Percentiles rank a stretch among this genome's conserved stretches.
phyloP scores from a whole-genome alignment of 2,888 invertebrate genomes.

The Phasia obesa region DNA sequence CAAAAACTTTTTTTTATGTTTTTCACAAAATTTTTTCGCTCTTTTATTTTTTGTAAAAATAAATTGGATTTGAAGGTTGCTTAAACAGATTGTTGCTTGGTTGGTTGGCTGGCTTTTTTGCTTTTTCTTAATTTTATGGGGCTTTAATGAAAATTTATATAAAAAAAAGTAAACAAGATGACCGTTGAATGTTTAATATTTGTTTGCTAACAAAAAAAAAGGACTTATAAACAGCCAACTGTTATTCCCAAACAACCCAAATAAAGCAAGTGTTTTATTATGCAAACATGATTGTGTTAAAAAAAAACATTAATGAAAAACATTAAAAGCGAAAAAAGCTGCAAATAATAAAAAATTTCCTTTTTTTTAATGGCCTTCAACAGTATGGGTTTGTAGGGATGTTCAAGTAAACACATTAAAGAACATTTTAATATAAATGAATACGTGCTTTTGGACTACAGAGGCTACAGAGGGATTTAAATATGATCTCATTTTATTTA shows the following conservation, averaged over 20 bases:
- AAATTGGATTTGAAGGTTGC: conserved; percentile 11
- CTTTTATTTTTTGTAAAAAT: conserved; percentile 4
- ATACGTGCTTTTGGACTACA: no score
- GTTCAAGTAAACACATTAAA: background rate
- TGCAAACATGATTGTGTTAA: conserved; percentile 38
- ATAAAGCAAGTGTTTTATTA: conserved; percentile 29
- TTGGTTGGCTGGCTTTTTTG: background rate
- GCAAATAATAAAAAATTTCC: conserved; percentile 30
- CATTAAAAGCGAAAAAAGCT: conserved; percentile 7
- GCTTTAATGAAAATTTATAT: conserved; percentile 21
- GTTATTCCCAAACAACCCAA: background rate
- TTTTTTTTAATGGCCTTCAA: background rate
- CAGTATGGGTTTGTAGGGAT: background rate
- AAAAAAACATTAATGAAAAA: conserved; percentile 47
- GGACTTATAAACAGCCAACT: conserved; percentile 4
- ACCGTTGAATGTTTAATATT: conserved; percentile 35
- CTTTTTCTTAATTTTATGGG: background rate
- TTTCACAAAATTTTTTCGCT: background rate
- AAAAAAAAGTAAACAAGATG: conserved; percentile 26
- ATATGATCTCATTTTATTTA: background rate
- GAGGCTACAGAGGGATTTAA: no score
- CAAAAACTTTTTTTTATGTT: no score
- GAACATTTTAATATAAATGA: background rate
- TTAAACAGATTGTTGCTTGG: background rate
- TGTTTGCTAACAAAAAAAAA: conserved; percentile 1